Percentiles rank a stretch among this genome's conserved stretches.
phyloP scores from a whole-genome alignment of 2,888 invertebrate genomes.

The Seira ritae region DNA sequence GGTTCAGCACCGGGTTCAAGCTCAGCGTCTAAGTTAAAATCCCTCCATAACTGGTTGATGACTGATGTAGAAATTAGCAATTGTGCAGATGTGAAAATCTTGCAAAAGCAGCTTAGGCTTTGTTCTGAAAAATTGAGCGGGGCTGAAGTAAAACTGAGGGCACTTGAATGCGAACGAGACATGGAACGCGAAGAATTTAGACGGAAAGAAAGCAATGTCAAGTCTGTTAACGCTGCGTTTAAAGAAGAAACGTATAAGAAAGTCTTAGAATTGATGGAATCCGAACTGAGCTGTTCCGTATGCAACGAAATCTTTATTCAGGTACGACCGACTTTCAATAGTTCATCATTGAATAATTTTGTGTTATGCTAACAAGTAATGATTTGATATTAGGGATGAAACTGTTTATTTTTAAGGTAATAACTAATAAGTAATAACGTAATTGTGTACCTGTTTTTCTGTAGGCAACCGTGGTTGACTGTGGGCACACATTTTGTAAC shows the following conservation, averaged over 20 bases:
- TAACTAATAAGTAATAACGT: not conserved
- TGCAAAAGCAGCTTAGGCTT: constrained; percentile 12
- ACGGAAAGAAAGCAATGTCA: constrained; percentile 60
- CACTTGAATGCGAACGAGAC: constrained; percentile 79
- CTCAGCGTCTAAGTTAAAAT: no score
- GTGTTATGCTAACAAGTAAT: no score
- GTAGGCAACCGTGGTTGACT: constrained; percentile 82
- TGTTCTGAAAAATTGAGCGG: constrained; percentile 54
- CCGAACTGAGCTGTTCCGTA: constrained; percentile 85
- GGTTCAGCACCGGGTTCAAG: no score
- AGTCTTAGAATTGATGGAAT: constrained; percentile 81
- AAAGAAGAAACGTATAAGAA: constrained; percentile 75
- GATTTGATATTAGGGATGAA: no score
- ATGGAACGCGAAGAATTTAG: constrained; percentile 46
- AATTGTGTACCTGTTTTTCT: constrained; percentile 24
- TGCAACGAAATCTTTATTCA: constrained; percentile 85
- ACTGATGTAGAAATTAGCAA: constrained; percentile 36
- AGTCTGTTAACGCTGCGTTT: constrained; percentile 61
- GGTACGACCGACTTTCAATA: no score
- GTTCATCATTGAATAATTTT: no score
- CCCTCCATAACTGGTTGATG: not conserved
- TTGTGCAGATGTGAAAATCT: constrained; percentile 14
- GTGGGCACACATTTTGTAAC: constrained; percentile 86
- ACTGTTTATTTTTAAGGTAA: no score
- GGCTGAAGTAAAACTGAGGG: constrained; percentile 75